Base-by-base conservation (phyloP, 1,140 invertebrate species). In the Eubasilissa regina region DNA sequence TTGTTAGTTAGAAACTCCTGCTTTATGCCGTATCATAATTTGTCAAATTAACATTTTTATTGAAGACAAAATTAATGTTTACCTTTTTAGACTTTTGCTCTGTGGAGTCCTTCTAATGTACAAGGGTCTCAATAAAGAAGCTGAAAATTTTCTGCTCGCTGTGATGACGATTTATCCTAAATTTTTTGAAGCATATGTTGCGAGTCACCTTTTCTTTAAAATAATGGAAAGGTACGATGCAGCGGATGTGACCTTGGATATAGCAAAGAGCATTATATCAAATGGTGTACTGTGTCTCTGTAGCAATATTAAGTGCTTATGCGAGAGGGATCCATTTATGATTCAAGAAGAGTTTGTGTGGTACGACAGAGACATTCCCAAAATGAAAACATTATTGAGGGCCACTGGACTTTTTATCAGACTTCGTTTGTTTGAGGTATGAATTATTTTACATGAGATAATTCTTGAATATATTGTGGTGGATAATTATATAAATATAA, bases 131-230 rank as follows among this genome's bases (percentile, higher is more conserved):
- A 56, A 15, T 44, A 56, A 44, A 17, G 76, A 78, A n/a, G 76
- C 76, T 47, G 76, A 78, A 47, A 70, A 78, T 45, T 78, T 70
- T 13, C 48, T 78, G 4, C 35, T 72, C 3, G 76, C 76, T n/a
- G n/a, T 58, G 11, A 58, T 70, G 51, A 70, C n/a, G 19, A 15
- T 70, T 8, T 78, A 78, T 60, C 76, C 76, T 8, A 56, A 70
- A n/a, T 70, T 70, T 48, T 55, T 78, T 12, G 62, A 78, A 25
- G 76, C 48, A 21, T 78, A 53, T 48, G 58, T 78, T 10, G 66
- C 76, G 4, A 58, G 44, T 13, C 43, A 56, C 15, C 25, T 78
- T 19, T 78, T 64, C 48, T 78, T 70, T 25, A 56, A 70, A 9
- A 56, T 56, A 47, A 48, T 78, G 17, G 64, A 51, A 45, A 15